Evolutionary conservation across 1,140 invertebrate species (phyloP).

Genomic region (Bombus confusus): DNA sequence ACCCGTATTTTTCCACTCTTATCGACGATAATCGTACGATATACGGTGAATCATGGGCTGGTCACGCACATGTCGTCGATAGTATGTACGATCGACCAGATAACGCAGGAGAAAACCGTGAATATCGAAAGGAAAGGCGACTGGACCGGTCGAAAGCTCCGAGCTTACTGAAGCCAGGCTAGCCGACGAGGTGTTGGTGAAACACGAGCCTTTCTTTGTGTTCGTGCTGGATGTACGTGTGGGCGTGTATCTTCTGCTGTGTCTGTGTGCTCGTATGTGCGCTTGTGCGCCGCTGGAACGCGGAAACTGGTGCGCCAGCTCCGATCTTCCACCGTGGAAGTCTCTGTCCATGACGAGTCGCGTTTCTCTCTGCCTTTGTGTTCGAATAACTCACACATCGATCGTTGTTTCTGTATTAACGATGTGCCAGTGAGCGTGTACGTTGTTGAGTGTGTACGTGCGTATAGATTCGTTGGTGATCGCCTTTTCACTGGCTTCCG

Average conservation of each 20-base stretch:
- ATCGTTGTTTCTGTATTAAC: no score
- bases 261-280: background rate
- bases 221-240: background rate
- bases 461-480: background rate
- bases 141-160: constrained; percentile 69
- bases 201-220: constrained; percentile 17
- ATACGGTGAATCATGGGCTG: background rate
- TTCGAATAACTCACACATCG: background rate
- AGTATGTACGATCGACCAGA: constrained; percentile 31
- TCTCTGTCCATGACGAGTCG: background rate
- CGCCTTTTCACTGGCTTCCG: constrained; percentile 9
- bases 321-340: constrained; percentile 7
- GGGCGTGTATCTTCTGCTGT: background rate
- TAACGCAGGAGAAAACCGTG: background rate
- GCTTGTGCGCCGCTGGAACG: constrained; percentile 22
- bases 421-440: background rate
- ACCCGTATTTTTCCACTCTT: no score
- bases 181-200: constrained; percentile 34
- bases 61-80: constrained; percentile 40
- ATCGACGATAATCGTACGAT: no score
- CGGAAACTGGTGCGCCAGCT: constrained; percentile 39
- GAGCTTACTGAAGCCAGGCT: constrained; percentile 74
- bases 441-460: background rate
- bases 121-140: background rate
- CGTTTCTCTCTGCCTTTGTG: background rate